phyloP scores from a whole-genome alignment of 2,113 vertebrate species.

The Ictidomys tridecemlineatus region DNA sequence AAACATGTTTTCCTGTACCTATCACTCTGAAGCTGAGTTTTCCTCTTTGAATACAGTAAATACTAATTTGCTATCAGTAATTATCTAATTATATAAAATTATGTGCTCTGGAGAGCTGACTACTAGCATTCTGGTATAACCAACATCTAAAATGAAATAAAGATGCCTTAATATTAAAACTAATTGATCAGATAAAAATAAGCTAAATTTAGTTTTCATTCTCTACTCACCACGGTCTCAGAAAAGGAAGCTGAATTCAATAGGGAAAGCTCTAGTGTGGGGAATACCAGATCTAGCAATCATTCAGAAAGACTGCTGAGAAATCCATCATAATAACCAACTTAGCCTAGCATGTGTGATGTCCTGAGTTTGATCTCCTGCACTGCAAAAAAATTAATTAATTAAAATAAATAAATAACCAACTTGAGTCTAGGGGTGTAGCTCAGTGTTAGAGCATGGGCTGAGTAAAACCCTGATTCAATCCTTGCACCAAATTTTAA shows the following conservation, averaged over 20 bases:
- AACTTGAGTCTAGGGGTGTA: background rate
- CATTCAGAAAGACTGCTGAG: background rate
- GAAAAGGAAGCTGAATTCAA: background rate
- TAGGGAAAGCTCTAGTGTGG: background rate
- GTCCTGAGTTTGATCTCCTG: background rate
- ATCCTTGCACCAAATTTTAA: background rate
- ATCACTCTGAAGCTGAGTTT: background rate
- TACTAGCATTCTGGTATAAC: background rate
- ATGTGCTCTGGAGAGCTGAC: background rate
- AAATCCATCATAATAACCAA: background rate
- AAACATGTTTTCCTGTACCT: background rate
- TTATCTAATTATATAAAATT: conserved; percentile 45
- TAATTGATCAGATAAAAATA: conserved; percentile 6
- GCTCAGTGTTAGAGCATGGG: background rate
- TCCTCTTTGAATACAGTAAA: background rate
- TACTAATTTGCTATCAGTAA: background rate
- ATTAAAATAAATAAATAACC: background rate
- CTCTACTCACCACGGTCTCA: background rate
- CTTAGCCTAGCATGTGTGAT: background rate
- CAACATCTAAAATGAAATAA: conserved; percentile 21
- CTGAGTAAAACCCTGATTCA: background rate
- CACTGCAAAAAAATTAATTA: background rate
- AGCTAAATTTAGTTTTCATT: background rate
- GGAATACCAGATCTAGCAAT: no score
- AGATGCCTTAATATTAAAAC: conserved; percentile 5